Conservation (phyloP, 2,113 vertebrate genomes). For the Regulus satrapa region DNA sequence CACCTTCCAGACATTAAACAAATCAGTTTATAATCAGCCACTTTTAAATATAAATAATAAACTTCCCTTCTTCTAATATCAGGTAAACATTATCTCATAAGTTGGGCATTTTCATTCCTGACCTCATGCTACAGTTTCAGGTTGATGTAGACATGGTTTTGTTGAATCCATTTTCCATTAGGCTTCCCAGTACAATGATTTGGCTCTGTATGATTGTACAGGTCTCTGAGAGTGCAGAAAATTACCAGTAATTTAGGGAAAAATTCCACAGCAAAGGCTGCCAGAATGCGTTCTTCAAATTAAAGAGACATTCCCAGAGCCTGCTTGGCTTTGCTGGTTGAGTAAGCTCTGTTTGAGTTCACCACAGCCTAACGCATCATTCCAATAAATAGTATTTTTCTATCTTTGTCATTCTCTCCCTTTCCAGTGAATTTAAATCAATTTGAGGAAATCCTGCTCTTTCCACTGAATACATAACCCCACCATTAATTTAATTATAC, state of each 20-base stretch:
- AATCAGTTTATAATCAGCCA: not conserved
- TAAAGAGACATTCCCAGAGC: conserved; percentile 53
- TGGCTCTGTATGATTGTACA: conserved; percentile 60
- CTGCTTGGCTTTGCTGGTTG: conserved; percentile 49
- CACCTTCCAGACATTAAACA: not conserved
- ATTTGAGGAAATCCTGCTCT: not conserved
- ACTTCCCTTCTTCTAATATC: not conserved
- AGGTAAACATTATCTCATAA: not conserved
- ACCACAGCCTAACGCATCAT: conserved; percentile 15
- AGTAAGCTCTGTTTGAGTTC: conserved; percentile 56
- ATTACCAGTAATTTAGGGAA: conserved; percentile 64
- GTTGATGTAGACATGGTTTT: not conserved
- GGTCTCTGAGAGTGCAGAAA: conserved; percentile 50
- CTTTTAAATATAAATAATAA: not conserved
- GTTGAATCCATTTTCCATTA: conserved; percentile 49
- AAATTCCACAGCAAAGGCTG: conserved; percentile 42
- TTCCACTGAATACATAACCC: not conserved
- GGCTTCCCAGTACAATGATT: conserved; percentile 51
- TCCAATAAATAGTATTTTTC: conserved; percentile 54
- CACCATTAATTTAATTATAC: conserved; percentile 6
- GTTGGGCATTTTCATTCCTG: conserved; percentile 30
- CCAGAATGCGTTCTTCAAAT: conserved; percentile 57
- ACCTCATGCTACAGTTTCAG: not conserved
- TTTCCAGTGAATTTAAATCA: conserved; percentile 41
- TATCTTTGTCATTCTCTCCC: not conserved